Evolutionary conservation across 92 coral and sea anemone species (phyloP).

Genomic region (Montipora capitata): DNA sequence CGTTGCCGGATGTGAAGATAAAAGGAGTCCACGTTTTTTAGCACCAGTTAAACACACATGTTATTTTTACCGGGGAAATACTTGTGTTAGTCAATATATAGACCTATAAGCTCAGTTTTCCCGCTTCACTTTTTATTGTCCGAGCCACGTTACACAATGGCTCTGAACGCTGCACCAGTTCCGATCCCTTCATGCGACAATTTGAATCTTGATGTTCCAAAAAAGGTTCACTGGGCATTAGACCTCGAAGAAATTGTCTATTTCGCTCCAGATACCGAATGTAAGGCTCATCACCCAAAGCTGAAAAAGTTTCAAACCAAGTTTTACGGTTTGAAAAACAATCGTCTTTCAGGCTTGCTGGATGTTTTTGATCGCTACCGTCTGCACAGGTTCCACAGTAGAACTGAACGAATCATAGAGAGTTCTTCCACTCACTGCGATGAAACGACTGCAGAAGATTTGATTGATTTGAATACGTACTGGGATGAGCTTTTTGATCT

Average conservation of each 20-base stretch:
- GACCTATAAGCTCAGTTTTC: too few relatives aligned
- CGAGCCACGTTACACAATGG: background rate
- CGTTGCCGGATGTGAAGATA: slow-evolving; percentile 12
- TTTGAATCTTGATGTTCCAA: background rate
- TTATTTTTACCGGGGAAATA: background rate
- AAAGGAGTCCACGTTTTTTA: slow-evolving; percentile 18
- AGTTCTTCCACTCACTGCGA: background rate
- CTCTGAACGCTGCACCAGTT: background rate
- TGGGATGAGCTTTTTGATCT: slow-evolving; percentile 75
- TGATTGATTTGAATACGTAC: slow-evolving; percentile 22
- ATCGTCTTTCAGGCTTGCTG: background rate
- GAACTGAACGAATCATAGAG: slow-evolving; percentile 18
- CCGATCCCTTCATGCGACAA: background rate
- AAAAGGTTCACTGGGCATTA: slow-evolving; percentile 72
- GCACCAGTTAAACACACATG: background rate
- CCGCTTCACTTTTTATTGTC: background rate
- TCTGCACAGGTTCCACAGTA: background rate
- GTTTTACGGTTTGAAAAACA: background rate
- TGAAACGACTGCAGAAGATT: background rate
- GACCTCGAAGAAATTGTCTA: slow-evolving; percentile 71
- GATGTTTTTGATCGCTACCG: background rate
- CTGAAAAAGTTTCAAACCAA: slow-evolving; percentile 14
- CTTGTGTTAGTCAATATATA: background rate
- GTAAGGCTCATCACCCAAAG: background rate
- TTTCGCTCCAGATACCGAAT: slow-evolving; percentile 30